Base-by-base conservation (phyloP, 2,113 vertebrate genomes). In the Galemys pyrenaicus region DNA sequence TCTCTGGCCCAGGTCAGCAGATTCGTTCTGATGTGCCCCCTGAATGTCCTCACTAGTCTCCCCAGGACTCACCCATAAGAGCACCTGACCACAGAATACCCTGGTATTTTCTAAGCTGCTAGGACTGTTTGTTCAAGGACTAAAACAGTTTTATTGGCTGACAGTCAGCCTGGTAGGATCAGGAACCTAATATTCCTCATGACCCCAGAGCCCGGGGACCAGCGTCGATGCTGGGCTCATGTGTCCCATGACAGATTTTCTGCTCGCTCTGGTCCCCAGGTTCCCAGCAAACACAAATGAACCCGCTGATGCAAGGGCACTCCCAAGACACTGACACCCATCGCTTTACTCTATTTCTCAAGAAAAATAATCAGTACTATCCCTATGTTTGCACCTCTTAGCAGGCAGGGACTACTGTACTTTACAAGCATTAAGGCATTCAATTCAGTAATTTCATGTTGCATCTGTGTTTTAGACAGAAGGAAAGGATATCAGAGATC, bases 61-160 rank as follows among this genome's bases (percentile, higher is more conserved):
- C 13, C 7, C 0, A 0, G 37, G 46, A 11, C 13, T 77, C 37
- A 10, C 0, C 15, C n/a, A 30, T 4, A 30, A 0, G 0, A 32
- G 39, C 16, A 5, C 41, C 83, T 22, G 6, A 26, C n/a, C 5
- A 0, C 26, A 41, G 39, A 30, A 30, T 0, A 1, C 1, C 39
- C 73, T 73, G 56, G 3, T 3, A n/a, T 54, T n/a, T 70, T 71
- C n/a, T 32, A 85, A 56, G 62, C 5, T 39, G 1, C 3, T 7
- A 73, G 37, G 82, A 49, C 41, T 3, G 44, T 71, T 54, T 3
- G 44, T 71, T 54, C 73, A 24, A 15, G 56, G 46, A 37, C 81
- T 30, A 37, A 92, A 65, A 60, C 2, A 15, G 54, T 17, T 6
- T 71, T 15, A 9, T 26, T 44, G 37, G 54, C 58, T 65, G 73